These are phyloP conservation scores for Protobothrops flavoviridis DNA, from an alignment of 2,113 vertebrate species.

Conservation along the genomic window DNA sequence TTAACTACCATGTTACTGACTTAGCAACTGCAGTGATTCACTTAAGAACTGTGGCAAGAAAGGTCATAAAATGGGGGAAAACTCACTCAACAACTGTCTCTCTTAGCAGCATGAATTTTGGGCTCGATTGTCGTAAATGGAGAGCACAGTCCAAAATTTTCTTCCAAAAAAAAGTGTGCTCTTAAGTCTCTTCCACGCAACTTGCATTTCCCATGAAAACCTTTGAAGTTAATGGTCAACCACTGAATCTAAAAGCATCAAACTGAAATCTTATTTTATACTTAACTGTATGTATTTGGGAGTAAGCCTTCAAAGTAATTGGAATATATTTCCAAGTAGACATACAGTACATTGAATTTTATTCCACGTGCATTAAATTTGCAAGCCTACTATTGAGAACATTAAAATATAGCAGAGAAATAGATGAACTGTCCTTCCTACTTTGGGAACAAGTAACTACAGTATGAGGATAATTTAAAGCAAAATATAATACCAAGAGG, in stretches of 20 bases:
- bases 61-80: not conserved
- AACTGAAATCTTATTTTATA: not conserved
- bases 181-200: not conserved
- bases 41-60: not conserved
- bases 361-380: not conserved
- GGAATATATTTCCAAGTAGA: too few relatives aligned
- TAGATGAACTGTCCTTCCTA: not conserved
- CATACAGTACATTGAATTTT: not conserved
- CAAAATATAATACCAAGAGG: not conserved
- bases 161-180: not conserved
- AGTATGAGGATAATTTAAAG: not conserved
- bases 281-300: not conserved
- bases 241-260: not conserved
- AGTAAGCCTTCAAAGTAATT: not conserved
- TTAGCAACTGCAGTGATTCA: not conserved
- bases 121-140: not conserved
- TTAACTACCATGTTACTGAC: not conserved
- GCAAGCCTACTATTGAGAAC: not conserved
- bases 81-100: not conserved
- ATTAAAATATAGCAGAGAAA: not conserved
- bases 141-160: not conserved
- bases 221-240: not conserved
- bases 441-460: not conserved
- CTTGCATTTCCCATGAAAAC: not conserved
- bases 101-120: not conserved